phyloP scores from a whole-genome alignment of 2,888 invertebrate genomes.

The Dasypogon diadema region DNA sequence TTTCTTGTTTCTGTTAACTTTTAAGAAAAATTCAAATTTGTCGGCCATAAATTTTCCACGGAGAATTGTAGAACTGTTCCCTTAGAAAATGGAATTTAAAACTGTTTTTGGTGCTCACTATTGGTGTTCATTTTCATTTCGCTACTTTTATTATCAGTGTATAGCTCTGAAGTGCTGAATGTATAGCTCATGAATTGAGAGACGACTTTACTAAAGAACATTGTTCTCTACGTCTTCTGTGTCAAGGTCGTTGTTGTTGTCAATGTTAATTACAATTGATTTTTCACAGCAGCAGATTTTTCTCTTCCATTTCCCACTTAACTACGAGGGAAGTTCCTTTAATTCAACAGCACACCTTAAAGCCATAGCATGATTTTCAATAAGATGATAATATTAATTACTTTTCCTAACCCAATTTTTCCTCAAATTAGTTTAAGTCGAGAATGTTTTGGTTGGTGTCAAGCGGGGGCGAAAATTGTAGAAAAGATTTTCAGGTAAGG shows the following conservation, averaged over 20 bases:
- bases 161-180: too few species aligned
- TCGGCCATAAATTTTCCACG: constrained; percentile 55
- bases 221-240: constrained; percentile 50
- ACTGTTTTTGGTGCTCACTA: constrained; percentile 30
- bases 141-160: not conserved
- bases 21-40: constrained; percentile 54
- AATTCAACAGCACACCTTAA: constrained; percentile 10
- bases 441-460: too few species aligned
- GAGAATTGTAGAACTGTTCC: constrained; percentile 39
- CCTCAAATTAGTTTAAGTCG: too few species aligned
- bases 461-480: too few species aligned
- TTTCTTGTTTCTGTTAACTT: constrained; percentile 38
- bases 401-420: constrained; percentile 50
- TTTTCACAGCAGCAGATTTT: constrained; percentile 44
- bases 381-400: constrained; percentile 55
- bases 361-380: constrained; percentile 27
- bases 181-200: constrained; percentile 8
- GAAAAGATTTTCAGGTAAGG: too few species aligned
- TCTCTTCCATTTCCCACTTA: constrained; percentile 35
- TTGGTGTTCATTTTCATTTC: too few species aligned
- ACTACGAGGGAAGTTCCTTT: constrained; percentile 7
- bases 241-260: constrained; percentile 57
- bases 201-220: constrained; percentile 36
- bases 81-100: constrained; percentile 41
- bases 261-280: constrained; percentile 58